Conservation (phyloP, 92 coral and sea anemone genomes). For the Nematostella vectensis region DNA sequence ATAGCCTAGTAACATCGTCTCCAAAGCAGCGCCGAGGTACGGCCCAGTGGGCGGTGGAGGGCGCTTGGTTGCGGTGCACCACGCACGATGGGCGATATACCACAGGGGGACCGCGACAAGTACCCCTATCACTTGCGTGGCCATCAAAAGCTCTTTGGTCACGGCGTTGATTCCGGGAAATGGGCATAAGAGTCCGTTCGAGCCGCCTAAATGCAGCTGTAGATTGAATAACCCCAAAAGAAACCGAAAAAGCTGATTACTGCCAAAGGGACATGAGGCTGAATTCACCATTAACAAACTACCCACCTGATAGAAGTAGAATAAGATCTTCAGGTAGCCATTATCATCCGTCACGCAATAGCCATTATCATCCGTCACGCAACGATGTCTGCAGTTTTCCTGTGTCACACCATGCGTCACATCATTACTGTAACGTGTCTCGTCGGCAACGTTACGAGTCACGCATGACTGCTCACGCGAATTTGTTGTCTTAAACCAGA, state of each 20-base stretch:
- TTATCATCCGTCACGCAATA: no score
- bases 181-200: slow-evolving; percentile 43
- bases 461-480: no score
- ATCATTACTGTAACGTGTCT: no score
- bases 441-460: no score
- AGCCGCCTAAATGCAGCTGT: slow-evolving; percentile 1
- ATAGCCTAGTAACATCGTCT: no score
- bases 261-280: background rate
- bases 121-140: slow-evolving; percentile 41
- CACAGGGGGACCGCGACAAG: slow-evolving; percentile 18
- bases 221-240: slow-evolving; percentile 22
- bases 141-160: slow-evolving; percentile 49
- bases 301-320: slow-evolving; percentile 43
- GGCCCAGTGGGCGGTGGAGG: slow-evolving; percentile 43
- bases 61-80: slow-evolving; percentile 18
- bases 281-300: slow-evolving; percentile 11
- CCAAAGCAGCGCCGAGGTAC: no score
- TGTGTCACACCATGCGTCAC: no score
- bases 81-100: slow-evolving; percentile 22
- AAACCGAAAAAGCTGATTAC: slow-evolving; percentile 1
- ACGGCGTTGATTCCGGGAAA: slow-evolving; percentile 62
- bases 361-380: no score
- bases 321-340: slow-evolving; percentile 31
- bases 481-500: slow-evolving; percentile 39
- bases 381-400: no score